Evolutionary conservation across 2,113 vertebrate genomes (phyloP).

Genomic region (Eptesicus fuscus): DNA sequence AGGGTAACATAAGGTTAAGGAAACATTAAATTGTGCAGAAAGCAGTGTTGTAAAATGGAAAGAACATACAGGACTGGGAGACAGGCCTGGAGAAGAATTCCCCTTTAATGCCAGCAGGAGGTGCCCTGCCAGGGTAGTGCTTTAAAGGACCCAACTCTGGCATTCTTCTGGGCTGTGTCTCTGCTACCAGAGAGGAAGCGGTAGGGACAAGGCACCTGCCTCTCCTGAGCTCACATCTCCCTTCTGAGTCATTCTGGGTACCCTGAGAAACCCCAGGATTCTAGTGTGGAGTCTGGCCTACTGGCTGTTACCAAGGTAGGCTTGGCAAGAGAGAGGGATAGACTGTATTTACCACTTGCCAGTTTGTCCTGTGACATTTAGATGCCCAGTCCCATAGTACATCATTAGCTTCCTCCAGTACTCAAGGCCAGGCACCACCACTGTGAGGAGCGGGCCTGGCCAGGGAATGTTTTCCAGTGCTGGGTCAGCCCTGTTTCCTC

Average conservation of each 20-base stretch:
- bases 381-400: no score
- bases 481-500: neutral
- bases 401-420: neutral
- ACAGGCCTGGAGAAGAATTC: neutral
- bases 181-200: neutral
- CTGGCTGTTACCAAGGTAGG: neutral
- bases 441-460: neutral
- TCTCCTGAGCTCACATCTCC: neutral
- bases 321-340: neutral
- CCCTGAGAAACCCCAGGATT: neutral
- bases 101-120: neutral
- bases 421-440: neutral
- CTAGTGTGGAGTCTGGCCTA: neutral
- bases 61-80: neutral
- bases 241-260: neutral
- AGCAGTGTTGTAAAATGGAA: neutral
- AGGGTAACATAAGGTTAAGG: neutral
- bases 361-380: neutral
- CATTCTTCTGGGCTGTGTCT: neutral
- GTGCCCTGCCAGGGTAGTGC: fast-evolving
- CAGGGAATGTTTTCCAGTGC: neutral
- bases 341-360: neutral
- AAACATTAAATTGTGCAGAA: neutral
- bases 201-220: neutral
- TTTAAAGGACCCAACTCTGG: neutral